Percentiles rank a stretch among this genome's conserved stretches.
These are phyloP conservation scores for Pseudobourletiella spinata DNA, from an alignment of 1,140 invertebrate genomes.

Conservation along the genomic window DNA sequence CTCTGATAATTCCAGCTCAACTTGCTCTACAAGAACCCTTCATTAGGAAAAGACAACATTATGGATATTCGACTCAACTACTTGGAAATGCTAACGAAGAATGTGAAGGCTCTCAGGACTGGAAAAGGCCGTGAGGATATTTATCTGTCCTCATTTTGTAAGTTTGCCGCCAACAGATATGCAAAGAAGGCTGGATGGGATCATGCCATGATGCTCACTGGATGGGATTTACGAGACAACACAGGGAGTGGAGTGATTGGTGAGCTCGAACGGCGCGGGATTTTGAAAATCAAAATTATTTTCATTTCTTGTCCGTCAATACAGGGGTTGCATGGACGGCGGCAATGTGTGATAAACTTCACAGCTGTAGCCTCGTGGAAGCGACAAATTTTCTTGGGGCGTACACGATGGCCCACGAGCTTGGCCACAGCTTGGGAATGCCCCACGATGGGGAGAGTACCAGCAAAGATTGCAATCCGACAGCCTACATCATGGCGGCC, in stretches of 20 bases:
- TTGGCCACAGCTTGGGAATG: conserved; percentile 4
- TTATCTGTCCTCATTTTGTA: conserved; percentile 10
- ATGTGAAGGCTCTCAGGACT: neutral
- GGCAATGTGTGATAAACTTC: neutral
- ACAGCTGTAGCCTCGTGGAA: neutral
- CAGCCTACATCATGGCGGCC: neutral
- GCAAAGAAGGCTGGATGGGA: conserved; percentile 2
- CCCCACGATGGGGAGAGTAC: conserved; percentile 1
- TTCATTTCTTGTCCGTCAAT: neutral
- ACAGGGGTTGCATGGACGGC: neutral
- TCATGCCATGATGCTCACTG: conserved; percentile 17
- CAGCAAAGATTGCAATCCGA: neutral
- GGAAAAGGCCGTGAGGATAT: neutral
- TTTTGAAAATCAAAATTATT: neutral
- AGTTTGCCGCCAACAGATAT: conserved; percentile 3
- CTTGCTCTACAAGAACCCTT: conserved; percentile 5
- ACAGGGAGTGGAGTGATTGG: neutral
- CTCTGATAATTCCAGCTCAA: no score
- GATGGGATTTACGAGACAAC: neutral
- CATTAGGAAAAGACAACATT: neutral
- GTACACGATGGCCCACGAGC: neutral
- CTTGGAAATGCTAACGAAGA: neutral
- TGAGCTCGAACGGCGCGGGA: neutral
- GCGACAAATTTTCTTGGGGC: neutral
- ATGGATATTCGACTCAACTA: conserved; percentile 4